Percentiles rank a stretch among this genome's conserved stretches.
Conservation (phyloP, 1,140 invertebrate genomes). For the Drepana arcuata region DNA sequence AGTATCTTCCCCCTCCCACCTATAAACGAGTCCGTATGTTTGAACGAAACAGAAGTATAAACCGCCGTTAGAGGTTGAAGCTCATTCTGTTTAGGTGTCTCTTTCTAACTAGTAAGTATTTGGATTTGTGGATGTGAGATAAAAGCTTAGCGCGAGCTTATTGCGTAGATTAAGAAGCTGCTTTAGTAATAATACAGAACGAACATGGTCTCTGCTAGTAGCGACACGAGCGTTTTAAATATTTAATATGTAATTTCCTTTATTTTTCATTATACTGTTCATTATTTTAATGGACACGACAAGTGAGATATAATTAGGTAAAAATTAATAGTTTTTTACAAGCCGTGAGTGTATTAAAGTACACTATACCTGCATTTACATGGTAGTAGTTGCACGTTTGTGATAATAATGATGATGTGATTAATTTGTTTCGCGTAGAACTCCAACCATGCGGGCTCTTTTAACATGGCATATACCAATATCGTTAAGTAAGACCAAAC, state of each 20-base stretch:
- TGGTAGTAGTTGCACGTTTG: too few relatives aligned
- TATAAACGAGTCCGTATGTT: constrained; percentile 21
- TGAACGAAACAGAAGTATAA: constrained; percentile 39
- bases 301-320: constrained; percentile 39
- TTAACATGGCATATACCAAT: too few relatives aligned
- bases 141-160: constrained; percentile 20
- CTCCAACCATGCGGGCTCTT: too few relatives aligned
- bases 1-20: constrained; percentile 45
- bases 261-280: constrained; percentile 38
- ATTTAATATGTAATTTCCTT: constrained; percentile 67
- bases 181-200: constrained; percentile 62
- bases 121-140: constrained; percentile 27
- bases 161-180: constrained; percentile 57
- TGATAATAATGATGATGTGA: too few relatives aligned
- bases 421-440: too few relatives aligned
- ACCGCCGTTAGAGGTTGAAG: constrained; percentile 8
- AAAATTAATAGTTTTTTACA: constrained; percentile 32
- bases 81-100: constrained; percentile 19
- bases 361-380: too few relatives aligned
- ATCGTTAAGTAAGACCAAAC: too few relatives aligned
- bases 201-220: constrained; percentile 58
- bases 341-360: too few relatives aligned
- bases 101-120: constrained; percentile 27
- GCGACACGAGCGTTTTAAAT: constrained; percentile 59
- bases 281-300: constrained; percentile 41